Percentiles rank a stretch among this genome's conserved stretches.
Evolutionary conservation across 2,797 vertebrate genomes (phyloP).

Genomic region (Protosalanx chinensis): DNA sequence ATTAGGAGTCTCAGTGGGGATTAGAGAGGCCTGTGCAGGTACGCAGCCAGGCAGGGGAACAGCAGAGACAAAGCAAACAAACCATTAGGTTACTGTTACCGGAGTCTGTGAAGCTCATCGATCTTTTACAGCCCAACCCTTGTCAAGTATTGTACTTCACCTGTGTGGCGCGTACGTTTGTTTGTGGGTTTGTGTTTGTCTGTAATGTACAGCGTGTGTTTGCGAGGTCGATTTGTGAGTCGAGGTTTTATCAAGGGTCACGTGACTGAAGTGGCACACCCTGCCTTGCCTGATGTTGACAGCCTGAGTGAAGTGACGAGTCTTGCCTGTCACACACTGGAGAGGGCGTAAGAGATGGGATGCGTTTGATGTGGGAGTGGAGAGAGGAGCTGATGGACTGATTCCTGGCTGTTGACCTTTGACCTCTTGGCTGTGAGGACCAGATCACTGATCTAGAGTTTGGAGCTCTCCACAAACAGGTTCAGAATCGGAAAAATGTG

Average conservation of each 20-base stretch:
- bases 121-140: conserved; percentile 14
- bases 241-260: not conserved
- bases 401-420: conserved; percentile 48
- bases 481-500: conserved; percentile 2
- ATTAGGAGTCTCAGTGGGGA: conserved; percentile 24
- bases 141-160: conserved; percentile 10
- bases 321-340: no score
- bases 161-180: not conserved
- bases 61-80: conserved; percentile 19
- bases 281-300: no score
- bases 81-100: conserved; percentile 16
- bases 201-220: not conserved
- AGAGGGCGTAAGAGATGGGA: no score
- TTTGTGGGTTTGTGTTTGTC: not conserved
- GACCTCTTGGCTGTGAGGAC: conserved; percentile 31
- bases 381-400: conserved; percentile 42
- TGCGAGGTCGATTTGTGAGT: conserved; percentile 13
- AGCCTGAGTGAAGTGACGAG: no score
- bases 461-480: not conserved
- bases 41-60: not conserved
- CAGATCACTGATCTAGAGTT: conserved; percentile 19
- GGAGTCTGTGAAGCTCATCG: conserved; percentile 15
- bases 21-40: conserved; percentile 21
- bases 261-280: no score
- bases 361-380: not conserved